Base-by-base conservation (phyloP, 2,888 invertebrate species). In the Calameuta idolon region DNA sequence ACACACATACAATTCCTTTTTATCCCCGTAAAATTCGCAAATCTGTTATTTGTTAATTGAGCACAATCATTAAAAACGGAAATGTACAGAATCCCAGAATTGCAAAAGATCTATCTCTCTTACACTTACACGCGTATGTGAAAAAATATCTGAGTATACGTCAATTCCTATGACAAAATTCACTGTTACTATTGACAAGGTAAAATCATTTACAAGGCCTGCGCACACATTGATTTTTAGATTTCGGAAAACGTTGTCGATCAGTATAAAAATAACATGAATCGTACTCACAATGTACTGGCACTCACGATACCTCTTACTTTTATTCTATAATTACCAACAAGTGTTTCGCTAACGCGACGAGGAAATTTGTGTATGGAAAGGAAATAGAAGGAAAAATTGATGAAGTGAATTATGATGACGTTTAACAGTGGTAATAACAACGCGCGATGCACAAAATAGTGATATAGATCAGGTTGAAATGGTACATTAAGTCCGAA, bases 141-240 rank as follows among this genome's bases (percentile, higher is more conserved):
- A 85, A 90, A 90, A 89, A 89, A 88, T 90, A 89, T 87, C 83
- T 83, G 78, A 82, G 83, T 86, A 83, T 82, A 81, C 81, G 82
- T 86, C 85, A 88, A 87, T 88, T 86, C 85, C 86, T 88, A 86
- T 87, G 79, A 77, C 55, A 77, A 81, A 80, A 81, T 81, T 78
- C 77, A 81, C 69, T 75, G 75, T 79, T 76, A 35, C 82, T 83
- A 83, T 83, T 81, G 82, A 80, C 55, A 80, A 81, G 82, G 79
- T 82, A 83, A 79, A 35, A 81, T 77, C 69, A 77, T 69, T 68
- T 55, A 71, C 31, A 9, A 34, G 71, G 23, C 55, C 23, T 55
- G 55, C 55, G 55, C 55, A 55, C 23, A 55, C 55, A 55, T 23
- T 23, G 55, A 55, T 55, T 55, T 55, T 9, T 9, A 55, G 55